A percentile compares a stretch with the other conserved stretches of the same genome.
Conservation (phyloP, 2,797 vertebrate genomes). For the Spinus olivaceus region DNA sequence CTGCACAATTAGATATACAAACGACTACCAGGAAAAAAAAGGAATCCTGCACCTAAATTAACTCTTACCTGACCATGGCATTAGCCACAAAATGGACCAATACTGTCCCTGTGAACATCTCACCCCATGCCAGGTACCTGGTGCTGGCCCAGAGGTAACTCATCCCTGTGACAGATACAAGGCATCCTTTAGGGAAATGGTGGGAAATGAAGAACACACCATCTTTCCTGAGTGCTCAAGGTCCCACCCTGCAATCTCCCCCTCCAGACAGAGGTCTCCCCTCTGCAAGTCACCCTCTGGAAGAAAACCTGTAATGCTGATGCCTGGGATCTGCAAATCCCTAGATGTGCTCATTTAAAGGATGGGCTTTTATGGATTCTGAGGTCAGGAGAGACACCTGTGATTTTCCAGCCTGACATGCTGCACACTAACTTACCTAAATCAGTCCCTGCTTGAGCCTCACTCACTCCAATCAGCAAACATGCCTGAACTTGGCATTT, state of each 20-base stretch:
- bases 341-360: background rate
- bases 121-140: background rate
- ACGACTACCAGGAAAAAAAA: background rate
- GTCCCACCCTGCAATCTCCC: background rate
- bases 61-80: background rate
- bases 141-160: background rate
- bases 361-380: background rate
- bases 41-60: background rate
- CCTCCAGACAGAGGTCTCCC: background rate
- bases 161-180: background rate
- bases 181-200: background rate
- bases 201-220: background rate
- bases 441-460: background rate
- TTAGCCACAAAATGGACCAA: background rate
- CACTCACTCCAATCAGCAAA: background rate
- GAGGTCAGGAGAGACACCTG: background rate
- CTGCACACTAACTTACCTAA: background rate
- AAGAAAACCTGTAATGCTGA: background rate
- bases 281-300: background rate
- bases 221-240: background rate
- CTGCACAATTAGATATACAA: background rate
- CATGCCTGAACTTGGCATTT: background rate
- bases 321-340: background rate
- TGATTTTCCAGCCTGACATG: background rate
- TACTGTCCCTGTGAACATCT: background rate